These are phyloP conservation scores for Schrankia costaestrigalis DNA, from an alignment of 2,888 invertebrate species.

Conservation along the genomic window DNA sequence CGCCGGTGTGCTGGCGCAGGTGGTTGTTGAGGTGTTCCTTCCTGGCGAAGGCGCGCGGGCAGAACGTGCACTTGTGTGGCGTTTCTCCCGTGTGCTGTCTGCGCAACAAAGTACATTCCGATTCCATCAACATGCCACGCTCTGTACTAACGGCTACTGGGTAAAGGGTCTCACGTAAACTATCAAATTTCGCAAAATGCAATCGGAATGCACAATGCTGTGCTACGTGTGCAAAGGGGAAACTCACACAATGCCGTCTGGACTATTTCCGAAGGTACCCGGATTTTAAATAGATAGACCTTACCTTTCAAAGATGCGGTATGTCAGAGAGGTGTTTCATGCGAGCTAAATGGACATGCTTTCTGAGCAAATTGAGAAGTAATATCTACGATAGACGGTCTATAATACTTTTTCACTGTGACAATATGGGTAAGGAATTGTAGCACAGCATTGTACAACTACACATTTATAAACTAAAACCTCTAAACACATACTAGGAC, in stretches of 20 bases:
- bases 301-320: constrained; percentile 25
- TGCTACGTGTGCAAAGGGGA: constrained; percentile 57
- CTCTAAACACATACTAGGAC: neutral
- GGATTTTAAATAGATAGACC: constrained; percentile 5
- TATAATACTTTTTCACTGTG: constrained; percentile 27
- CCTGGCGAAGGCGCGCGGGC: constrained; percentile 82
- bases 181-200: constrained; percentile 34
- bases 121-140: constrained; percentile 46
- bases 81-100: constrained; percentile 91
- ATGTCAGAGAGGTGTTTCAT: constrained; percentile 37
- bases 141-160: constrained; percentile 4
- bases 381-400: constrained; percentile 38
- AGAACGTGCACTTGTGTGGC: constrained; percentile 86
- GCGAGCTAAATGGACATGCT: constrained; percentile 42
- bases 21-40: constrained; percentile 94
- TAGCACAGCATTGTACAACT: constrained; percentile 68
- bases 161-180: constrained; percentile 14
- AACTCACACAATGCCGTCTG: constrained; percentile 69
- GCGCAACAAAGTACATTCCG: constrained; percentile 75
- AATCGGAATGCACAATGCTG: constrained; percentile 79
- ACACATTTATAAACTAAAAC: constrained; percentile 15
- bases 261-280: constrained; percentile 15
- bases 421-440: constrained; percentile 38
- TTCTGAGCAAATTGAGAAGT: constrained; percentile 33
- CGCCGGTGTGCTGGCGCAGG: constrained; percentile 87